These are phyloP conservation scores for Ceraclea dissimilis DNA, from an alignment of 2,888 invertebrate genomes.

Conservation along the genomic window DNA sequence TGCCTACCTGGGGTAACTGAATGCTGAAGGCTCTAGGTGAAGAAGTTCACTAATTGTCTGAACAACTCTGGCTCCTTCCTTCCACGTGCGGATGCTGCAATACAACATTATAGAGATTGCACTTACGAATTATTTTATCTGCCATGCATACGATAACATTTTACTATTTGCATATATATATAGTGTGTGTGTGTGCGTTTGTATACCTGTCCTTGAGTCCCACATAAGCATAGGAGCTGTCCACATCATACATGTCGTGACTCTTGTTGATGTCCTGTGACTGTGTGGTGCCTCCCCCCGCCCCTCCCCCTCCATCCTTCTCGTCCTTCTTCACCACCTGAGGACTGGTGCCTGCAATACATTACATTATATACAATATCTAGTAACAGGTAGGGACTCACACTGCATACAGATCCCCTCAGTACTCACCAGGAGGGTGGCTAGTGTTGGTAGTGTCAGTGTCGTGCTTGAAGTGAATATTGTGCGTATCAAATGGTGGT, in stretches of 20 bases:
- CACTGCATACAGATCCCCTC: too few species aligned
- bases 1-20: constrained; percentile 54
- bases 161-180: too few species aligned
- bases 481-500: constrained; percentile 62
- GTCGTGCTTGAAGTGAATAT: constrained; percentile 22
- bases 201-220: constrained; percentile 62
- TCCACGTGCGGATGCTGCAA: constrained; percentile 55
- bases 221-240: constrained; percentile 73
- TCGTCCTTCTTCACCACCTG: constrained; percentile 37
- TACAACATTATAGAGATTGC: not conserved
- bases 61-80: constrained; percentile 66
- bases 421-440: not conserved
- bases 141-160: too few species aligned
- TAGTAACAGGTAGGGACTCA: too few species aligned
- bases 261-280: constrained; percentile 31
- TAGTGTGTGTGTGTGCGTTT: too few species aligned
- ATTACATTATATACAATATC: too few species aligned
- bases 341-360: constrained; percentile 15
- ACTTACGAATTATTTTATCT: too few species aligned
- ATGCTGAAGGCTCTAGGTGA: constrained; percentile 54
- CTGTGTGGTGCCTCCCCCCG: constrained; percentile 9
- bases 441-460: constrained; percentile 18
- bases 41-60: constrained; percentile 61
- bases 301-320: constrained; percentile 35
- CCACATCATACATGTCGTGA: constrained; percentile 57